phyloP scores from a whole-genome alignment of 2,888 invertebrate species.

The Escarpia spicata region DNA sequence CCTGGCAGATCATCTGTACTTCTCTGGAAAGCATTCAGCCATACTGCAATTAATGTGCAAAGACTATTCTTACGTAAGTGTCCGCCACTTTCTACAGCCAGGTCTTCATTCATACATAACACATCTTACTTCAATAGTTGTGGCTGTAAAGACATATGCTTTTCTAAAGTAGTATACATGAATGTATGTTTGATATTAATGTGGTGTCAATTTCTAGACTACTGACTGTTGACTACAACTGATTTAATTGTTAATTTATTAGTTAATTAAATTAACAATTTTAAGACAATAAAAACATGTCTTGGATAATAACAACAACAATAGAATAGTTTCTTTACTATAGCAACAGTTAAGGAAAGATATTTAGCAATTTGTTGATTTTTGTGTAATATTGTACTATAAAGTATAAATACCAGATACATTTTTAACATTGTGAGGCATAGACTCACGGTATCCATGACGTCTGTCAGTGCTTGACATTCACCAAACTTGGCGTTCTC shows the following conservation, averaged over 20 bases:
- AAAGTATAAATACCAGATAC: not conserved
- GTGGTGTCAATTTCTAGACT: not conserved
- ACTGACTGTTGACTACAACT: not conserved
- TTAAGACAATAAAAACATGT: not conserved
- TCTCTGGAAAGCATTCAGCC: no score
- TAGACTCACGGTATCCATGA: conserved; percentile 53
- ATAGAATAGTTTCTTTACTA: not conserved
- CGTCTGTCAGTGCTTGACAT: conserved; percentile 49
- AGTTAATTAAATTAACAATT: not conserved
- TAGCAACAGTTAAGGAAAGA: not conserved
- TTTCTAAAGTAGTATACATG: not conserved
- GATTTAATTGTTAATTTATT: not conserved
- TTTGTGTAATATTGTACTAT: not conserved
- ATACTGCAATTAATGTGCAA: no score
- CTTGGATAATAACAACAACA: not conserved
- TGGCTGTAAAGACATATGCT: not conserved
- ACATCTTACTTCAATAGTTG: not conserved
- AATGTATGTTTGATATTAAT: not conserved
- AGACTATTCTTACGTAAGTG: no score
- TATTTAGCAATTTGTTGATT: not conserved
- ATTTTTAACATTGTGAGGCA: not conserved
- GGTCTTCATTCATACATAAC: not conserved
- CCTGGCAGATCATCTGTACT: no score
- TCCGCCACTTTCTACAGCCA: no score
- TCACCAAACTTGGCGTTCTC: conserved; percentile 62